Conservation (phyloP, 2,888 invertebrate genomes). For the Malacosoma neustria region DNA sequence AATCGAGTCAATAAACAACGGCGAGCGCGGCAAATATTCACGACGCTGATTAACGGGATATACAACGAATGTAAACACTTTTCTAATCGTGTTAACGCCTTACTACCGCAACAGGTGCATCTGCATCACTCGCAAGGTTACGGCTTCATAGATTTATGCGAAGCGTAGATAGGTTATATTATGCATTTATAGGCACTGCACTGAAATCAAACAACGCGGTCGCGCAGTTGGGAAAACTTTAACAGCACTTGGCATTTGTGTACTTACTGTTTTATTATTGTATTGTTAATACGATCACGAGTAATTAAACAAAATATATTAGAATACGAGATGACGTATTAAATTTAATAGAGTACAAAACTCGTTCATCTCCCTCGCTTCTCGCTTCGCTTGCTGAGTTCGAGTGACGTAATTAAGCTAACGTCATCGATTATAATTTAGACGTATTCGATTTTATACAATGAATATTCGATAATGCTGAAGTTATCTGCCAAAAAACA, state of each 20-base stretch:
- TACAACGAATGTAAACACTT: constrained; percentile 53
- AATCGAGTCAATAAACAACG: constrained; percentile 60
- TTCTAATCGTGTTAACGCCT: constrained; percentile 54
- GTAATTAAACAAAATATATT: constrained; percentile 38
- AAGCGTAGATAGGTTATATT: constrained; percentile 68
- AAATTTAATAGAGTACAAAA: constrained; percentile 55
- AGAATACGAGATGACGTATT: constrained; percentile 63
- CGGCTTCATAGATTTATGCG: constrained; percentile 58
- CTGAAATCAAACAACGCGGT: constrained; percentile 60
- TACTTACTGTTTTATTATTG: constrained; percentile 55
- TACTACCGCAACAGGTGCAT: constrained; percentile 42
- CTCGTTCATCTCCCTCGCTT: constrained; percentile 49
- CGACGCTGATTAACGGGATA: constrained; percentile 17
- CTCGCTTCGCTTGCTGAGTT: constrained; percentile 51
- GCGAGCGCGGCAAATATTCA: constrained; percentile 56
- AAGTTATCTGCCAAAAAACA: no score
- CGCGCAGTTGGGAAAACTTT: constrained; percentile 29
- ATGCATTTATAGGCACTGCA: constrained; percentile 67
- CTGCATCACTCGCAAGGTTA: constrained; percentile 61
- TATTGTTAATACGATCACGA: constrained; percentile 33
- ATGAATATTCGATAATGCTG: no score
- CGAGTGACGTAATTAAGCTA: constrained; percentile 41
- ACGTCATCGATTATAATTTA: no score
- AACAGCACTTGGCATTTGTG: constrained; percentile 19
- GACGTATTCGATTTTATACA: no score